Conservation (phyloP, 2,888 invertebrate species). For the Trichacis sp. region DNA sequence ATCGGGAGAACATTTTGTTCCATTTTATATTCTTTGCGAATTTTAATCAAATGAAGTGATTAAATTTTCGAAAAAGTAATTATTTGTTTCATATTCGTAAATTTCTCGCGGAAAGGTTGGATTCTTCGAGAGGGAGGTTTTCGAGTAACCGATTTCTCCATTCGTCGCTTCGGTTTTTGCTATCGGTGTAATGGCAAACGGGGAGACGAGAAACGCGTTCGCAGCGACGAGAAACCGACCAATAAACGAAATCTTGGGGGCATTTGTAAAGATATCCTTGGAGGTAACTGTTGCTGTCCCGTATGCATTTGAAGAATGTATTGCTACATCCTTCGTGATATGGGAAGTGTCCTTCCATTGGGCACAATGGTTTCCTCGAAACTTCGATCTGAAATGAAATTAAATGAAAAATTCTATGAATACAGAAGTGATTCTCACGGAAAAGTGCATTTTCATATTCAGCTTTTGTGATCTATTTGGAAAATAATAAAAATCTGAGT, state of each 20-base stretch:
- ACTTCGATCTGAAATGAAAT: constrained; percentile 74
- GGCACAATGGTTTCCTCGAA: constrained; percentile 74
- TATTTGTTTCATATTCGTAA: constrained; percentile 22
- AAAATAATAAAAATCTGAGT: too few relatives aligned
- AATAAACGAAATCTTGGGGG: constrained; percentile 81
- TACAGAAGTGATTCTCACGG: too few relatives aligned
- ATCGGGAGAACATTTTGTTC: too few relatives aligned
- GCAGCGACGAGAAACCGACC: constrained; percentile 83
- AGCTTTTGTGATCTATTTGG: too few relatives aligned
- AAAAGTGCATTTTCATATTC: too few relatives aligned
- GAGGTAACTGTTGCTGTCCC: constrained; percentile 70
- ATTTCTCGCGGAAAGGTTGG: constrained; percentile 31
- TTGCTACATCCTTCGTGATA: constrained; percentile 79
- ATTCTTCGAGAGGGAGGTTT: constrained; percentile 31
- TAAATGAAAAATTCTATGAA: not conserved
- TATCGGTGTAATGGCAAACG: constrained; percentile 70
- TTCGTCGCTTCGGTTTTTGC: constrained; percentile 46
- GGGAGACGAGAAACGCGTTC: constrained; percentile 75
- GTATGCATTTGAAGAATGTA: constrained; percentile 80
- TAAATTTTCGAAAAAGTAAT: too few relatives aligned
- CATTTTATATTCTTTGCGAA: not conserved
- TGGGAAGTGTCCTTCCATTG: constrained; percentile 77
- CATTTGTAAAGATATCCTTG: constrained; percentile 82
- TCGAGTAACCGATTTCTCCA: constrained; percentile 50
- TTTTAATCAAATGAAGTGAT: too few relatives aligned